Evolutionary conservation across 2,113 vertebrate species (phyloP), one percentile per base, ranked within the genome.

Genomic region (Limnothrissa miodon): DNA sequence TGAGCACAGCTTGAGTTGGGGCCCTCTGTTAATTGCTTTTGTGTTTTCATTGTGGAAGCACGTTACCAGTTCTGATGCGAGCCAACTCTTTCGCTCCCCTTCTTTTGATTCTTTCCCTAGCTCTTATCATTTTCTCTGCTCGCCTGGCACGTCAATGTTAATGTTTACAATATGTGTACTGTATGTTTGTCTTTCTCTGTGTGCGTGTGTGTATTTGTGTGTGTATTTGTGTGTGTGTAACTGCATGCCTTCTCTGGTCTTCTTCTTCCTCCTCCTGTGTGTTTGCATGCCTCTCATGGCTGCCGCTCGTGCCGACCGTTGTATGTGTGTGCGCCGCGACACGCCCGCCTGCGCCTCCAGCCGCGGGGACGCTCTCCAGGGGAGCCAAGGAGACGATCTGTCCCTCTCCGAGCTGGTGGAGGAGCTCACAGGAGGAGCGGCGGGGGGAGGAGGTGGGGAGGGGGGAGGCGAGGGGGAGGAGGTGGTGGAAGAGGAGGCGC

Each of bases 361-460:
- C 92, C 95, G 94, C 62, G 91, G 91, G 66, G 94, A 89, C 83
- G 92, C 93, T 83, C 80, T 93, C 89, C 92, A 93, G 88, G 92
- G 90, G 91, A 94, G 91, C 89, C 84, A 85, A 81, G 85, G 90
- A 79, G 70, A 87, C 85, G 90, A 92, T 90, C 90, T 87, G 91
- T 92, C 66, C 66, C 66, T 74, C 25, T 74, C 66, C 66, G 66
- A 74, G 66, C 81, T 91, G 80, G 83, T 91, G 92, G 88, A 13
- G 44, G 82, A 91, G 93, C 89, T 87, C 93, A 80, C 89, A 91
- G 90, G 87, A 80, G 88, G 80, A 42, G 81, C 86, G 86, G 89
- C 91, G 89, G 88, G 90, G 90, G 81, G 89, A 91, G 91, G 90
- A 92, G 90, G 85, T 91, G 91, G 91, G 36, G 42, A 46, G 39